phyloP scores from a whole-genome alignment of 2,888 invertebrate species.

The Sphaerophoria rueppellii region DNA sequence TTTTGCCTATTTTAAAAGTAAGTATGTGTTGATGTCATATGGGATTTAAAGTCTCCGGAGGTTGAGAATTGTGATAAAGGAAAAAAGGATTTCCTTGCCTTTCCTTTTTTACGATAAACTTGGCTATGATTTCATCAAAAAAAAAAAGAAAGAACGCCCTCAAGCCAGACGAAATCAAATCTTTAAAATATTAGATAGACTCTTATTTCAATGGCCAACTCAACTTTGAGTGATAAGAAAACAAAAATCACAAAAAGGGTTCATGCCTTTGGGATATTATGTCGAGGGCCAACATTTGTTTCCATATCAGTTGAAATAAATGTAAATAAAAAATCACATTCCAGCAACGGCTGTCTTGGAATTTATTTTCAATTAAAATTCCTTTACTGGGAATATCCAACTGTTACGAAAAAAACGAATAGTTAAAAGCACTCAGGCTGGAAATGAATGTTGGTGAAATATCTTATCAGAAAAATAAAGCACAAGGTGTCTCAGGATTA shows the following conservation, averaged over 20 bases:
- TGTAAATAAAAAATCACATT: constrained; percentile 12
- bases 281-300: constrained; percentile 12
- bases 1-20: no score
- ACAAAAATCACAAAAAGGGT: constrained; percentile 44
- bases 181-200: constrained; percentile 25
- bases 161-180: constrained; percentile 51
- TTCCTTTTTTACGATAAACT: constrained; percentile 50
- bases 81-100: constrained; percentile 47
- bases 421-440: background rate
- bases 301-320: constrained; percentile 36
- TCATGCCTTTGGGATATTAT: constrained; percentile 55
- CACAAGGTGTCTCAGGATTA: no score
- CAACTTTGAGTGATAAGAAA: background rate
- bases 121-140: constrained; percentile 44
- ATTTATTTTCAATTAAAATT: constrained; percentile 65
- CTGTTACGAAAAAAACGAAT: background rate
- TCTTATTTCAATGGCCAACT: constrained; percentile 42
- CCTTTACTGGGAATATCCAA: constrained; percentile 32
- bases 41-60: background rate
- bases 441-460: background rate
- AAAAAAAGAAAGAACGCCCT: constrained; percentile 31
- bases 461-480: no score
- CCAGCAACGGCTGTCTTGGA: constrained; percentile 27
- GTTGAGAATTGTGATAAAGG: constrained; percentile 38
- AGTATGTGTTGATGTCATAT: no score